A percentile compares a stretch with the other conserved stretches of the same genome.
These are phyloP conservation scores for Erebia palarica DNA, from an alignment of 2,888 invertebrate species.

Conservation along the genomic window DNA sequence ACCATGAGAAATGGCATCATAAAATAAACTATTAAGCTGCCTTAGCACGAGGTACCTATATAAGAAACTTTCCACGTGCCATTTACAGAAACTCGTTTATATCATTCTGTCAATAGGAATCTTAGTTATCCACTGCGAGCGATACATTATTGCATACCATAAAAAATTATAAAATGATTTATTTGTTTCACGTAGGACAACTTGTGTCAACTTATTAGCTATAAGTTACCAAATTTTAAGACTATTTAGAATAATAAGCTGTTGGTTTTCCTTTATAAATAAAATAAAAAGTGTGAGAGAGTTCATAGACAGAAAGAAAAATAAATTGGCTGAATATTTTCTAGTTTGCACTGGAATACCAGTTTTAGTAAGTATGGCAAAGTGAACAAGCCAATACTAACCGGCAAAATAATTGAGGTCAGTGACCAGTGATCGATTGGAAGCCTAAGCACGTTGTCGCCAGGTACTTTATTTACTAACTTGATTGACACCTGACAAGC, in stretches of 20 bases:
- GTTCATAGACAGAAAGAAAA: no score
- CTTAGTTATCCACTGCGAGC: background rate
- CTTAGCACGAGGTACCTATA: background rate
- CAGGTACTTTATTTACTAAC: background rate
- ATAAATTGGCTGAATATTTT: background rate
- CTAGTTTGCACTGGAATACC: background rate
- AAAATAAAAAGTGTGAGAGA: no score
- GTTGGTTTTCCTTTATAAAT: no score
- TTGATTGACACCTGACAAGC: background rate
- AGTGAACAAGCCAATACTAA: conserved; percentile 10
- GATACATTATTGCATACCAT: background rate
- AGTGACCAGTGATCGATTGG: conserved; percentile 1
- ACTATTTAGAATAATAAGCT: no score
- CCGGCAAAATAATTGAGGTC: conserved; percentile 20
- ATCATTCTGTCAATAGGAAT: background rate
- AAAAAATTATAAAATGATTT: no score
- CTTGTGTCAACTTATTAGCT: no score
- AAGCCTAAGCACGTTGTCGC: conserved; percentile 4
- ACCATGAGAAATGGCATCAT: background rate
- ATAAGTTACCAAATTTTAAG: no score
- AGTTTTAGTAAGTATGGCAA: conserved; percentile 3
- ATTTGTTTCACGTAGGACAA: no score
- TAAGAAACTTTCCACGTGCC: conserved; percentile 14
- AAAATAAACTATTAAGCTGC: conserved; percentile 1
- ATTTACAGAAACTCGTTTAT: conserved; percentile 19